Percentiles rank a stretch among this genome's conserved stretches.
phyloP scores from a whole-genome alignment of 2,113 vertebrate genomes.

The Axis porcinus region DNA sequence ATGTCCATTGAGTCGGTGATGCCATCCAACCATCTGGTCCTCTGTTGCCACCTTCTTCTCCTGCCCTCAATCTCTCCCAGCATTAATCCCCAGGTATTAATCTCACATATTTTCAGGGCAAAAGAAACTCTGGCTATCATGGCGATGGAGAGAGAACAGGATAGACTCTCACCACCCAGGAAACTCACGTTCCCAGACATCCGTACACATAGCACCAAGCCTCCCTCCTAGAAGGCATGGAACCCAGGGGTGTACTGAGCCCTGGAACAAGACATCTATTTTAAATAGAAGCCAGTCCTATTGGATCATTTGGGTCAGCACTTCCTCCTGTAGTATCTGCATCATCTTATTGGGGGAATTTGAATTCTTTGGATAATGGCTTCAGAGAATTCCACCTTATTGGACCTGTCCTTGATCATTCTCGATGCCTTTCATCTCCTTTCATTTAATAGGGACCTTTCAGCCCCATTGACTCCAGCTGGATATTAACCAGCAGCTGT shows the following conservation, averaged over 20 bases:
- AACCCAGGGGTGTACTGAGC: not conserved
- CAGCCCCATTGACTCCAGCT: not conserved
- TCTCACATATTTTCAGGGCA: not conserved
- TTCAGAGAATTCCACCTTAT: not conserved
- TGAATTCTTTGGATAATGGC: not conserved
- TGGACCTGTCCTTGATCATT: not conserved
- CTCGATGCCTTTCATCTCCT: not conserved
- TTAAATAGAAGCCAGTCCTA: not conserved
- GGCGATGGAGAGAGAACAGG: not conserved
- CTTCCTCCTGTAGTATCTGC: not conserved
- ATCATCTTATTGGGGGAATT: not conserved
- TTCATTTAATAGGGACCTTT: not conserved
- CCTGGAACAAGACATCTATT: not conserved
- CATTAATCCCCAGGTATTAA: not conserved
- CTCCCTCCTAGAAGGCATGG: not conserved
- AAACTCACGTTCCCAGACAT: not conserved
- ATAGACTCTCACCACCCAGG: not conserved
- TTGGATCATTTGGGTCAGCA: not conserved
- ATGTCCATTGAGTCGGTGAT: not conserved
- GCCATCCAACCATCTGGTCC: not conserved
- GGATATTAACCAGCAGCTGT: not conserved
- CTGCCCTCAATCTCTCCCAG: not conserved
- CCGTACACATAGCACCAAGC: rapidly evolving
- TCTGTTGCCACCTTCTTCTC: not conserved
- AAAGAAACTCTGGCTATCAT: not conserved